These are phyloP conservation scores for Xiphias gladius DNA, from an alignment of 2,113 vertebrate genomes.

Conservation along the genomic window DNA sequence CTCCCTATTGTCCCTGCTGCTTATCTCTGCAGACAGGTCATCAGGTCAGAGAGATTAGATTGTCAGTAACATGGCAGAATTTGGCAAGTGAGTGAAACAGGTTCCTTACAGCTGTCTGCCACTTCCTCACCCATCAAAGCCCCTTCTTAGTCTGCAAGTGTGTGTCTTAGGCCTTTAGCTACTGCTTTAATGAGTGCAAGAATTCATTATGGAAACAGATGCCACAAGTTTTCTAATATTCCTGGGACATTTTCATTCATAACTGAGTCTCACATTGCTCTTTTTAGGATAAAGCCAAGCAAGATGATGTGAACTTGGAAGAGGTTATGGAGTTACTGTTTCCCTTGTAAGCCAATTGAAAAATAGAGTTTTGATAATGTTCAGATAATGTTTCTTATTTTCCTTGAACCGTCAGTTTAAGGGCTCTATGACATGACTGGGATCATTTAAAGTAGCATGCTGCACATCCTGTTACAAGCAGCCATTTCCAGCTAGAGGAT, in stretches of 20 bases:
- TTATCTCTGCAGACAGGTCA: constrained; percentile 75
- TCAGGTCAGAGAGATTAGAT: constrained; percentile 78
- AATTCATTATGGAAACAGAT: background rate
- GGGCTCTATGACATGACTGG: background rate
- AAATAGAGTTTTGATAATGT: background rate
- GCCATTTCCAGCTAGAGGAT: background rate
- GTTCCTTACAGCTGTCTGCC: constrained; percentile 63
- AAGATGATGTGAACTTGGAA: background rate
- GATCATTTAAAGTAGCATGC: background rate
- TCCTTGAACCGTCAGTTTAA: background rate
- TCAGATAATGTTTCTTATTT: background rate
- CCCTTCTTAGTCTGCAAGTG: background rate
- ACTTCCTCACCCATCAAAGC: constrained; percentile 45
- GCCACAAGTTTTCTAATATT: background rate
- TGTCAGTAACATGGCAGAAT: constrained; percentile 66
- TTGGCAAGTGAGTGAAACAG: constrained; percentile 70
- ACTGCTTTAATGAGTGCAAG: background rate
- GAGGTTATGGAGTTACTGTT: background rate
- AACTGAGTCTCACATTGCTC: background rate
- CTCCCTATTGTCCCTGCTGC: constrained; percentile 44
- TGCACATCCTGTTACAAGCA: too few relatives aligned
- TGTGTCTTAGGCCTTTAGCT: background rate
- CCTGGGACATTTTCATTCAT: background rate
- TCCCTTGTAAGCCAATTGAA: too few relatives aligned
- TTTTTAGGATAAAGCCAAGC: background rate